A percentile compares a stretch with the other conserved stretches of the same genome.
These are phyloP conservation scores for Molossus molossus DNA, from an alignment of 2,797 vertebrate genomes.

Conservation along the genomic window DNA sequence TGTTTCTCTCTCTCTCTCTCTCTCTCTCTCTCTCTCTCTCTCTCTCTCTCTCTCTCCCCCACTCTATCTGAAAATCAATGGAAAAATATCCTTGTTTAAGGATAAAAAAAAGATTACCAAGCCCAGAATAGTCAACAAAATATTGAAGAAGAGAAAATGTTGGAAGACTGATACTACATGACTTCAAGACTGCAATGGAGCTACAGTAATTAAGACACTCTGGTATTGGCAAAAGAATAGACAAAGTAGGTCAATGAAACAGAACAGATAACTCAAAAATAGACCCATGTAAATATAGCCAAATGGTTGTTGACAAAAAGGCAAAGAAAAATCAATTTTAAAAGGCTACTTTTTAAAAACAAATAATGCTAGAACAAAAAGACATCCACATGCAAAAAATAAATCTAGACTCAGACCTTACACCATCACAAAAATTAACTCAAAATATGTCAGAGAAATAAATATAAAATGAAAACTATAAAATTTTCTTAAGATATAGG, in stretches of 20 bases:
- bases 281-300: not conserved
- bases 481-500: not conserved
- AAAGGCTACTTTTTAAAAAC: not conserved
- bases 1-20: too few relatives aligned
- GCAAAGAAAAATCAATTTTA: not conserved
- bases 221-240: not conserved
- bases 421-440: not conserved
- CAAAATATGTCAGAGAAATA: not conserved
- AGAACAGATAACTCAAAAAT: not conserved
- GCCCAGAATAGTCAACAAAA: not conserved
- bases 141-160: not conserved
- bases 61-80: too few relatives aligned
- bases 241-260: not conserved
- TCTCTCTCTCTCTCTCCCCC: too few relatives aligned
- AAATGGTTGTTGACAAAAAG: not conserved
- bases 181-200: accelerated
- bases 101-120: not conserved
- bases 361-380: not conserved
- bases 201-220: accelerated
- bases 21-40: too few relatives aligned
- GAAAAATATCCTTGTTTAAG: too few relatives aligned
- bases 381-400: not conserved
- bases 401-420: not conserved
- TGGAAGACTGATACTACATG: not conserved
- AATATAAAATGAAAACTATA: not conserved